Base-by-base conservation (phyloP, 2,888 invertebrate species). In the Volucella zonaria region DNA sequence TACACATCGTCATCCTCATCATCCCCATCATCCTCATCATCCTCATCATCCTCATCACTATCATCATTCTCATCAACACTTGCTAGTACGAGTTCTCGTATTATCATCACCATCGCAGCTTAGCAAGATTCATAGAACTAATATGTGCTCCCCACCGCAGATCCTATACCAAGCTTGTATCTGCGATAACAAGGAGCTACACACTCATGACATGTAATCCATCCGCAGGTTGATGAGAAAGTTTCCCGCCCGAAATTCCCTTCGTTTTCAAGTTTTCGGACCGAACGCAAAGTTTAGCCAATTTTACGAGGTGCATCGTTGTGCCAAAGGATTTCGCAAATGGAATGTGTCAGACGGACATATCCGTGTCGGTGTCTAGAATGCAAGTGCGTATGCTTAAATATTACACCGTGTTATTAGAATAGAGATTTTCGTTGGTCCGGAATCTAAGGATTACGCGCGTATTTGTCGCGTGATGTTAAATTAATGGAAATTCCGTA, bases 131-230 rank as follows among this genome's bases (percentile, higher is more conserved):
- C 54, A 70, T 52, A 9, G 42, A 64, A 56, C 62, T 45, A 76
- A 45, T 43, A 18, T 43, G 56, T 40, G 42, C 45, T 56, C 31
- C 31, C 47, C 14, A 79, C 66, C 73, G 51, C 61, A 62, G 23
- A 38, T 38, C 31, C 54, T 18, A 14, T 31, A 49, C 11, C 23
- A 49, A 47, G 82, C 45, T 59, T 79, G 70, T 66, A 75, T 83
- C 79, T 18, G 43, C 61, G 80, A 80, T 58, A 76, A 80, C 83
- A 85, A 80, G 80, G 51, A 85, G 75, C 80, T 78, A 64, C 42
- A 75, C 54, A 80, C 66, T 76, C 83, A 76, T 85, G 83, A 76
- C 83, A 80, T 85, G 83, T 85, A 85, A 85, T 85, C 80, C 83
- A 80, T 85, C 83, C 80, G 83, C 83, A 76, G 83, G 83, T 85